Percentiles rank a stretch among this genome's conserved stretches.
phyloP scores from a whole-genome alignment of 1,140 invertebrate genomes.

The Ylistrum balloti region DNA sequence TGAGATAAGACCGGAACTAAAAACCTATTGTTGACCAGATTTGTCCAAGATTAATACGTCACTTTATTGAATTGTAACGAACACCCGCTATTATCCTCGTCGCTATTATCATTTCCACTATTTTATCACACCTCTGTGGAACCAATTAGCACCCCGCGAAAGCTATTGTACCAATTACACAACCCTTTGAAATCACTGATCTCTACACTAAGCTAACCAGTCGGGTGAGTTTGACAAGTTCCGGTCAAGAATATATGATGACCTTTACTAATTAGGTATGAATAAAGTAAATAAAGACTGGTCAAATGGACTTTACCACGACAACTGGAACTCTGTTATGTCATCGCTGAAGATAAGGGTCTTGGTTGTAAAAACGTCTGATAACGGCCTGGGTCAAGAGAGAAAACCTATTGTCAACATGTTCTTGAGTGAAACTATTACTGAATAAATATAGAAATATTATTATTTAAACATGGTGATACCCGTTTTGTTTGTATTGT shows the following conservation, averaged over 20 bases:
- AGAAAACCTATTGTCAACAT: neutral
- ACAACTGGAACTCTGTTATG: constrained; percentile 3
- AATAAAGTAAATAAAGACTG: constrained; percentile 17
- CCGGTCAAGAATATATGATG: neutral
- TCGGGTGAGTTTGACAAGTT: constrained; percentile 26
- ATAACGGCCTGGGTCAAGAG: neutral
- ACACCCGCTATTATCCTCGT: neutral
- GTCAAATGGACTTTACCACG: constrained; percentile 6
- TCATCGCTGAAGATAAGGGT: neutral
- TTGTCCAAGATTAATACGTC: neutral
- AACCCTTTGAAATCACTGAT: constrained; percentile 1
- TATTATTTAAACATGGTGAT: neutral
- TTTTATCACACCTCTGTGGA: neutral
- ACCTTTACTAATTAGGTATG: neutral
- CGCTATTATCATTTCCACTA: neutral
- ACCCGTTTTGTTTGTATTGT: neutral
- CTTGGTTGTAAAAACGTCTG: neutral
- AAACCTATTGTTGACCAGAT: neutral
- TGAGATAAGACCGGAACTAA: neutral
- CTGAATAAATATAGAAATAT: neutral
- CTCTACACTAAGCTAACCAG: neutral
- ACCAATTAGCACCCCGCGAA: constrained; percentile 12
- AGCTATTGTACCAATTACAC: constrained; percentile 4
- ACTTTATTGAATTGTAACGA: constrained; percentile 19
- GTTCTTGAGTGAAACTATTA: constrained; percentile 25